Evolutionary conservation across 2,888 invertebrate species (phyloP).

Genomic region (Hipparchia sbordonii): DNA sequence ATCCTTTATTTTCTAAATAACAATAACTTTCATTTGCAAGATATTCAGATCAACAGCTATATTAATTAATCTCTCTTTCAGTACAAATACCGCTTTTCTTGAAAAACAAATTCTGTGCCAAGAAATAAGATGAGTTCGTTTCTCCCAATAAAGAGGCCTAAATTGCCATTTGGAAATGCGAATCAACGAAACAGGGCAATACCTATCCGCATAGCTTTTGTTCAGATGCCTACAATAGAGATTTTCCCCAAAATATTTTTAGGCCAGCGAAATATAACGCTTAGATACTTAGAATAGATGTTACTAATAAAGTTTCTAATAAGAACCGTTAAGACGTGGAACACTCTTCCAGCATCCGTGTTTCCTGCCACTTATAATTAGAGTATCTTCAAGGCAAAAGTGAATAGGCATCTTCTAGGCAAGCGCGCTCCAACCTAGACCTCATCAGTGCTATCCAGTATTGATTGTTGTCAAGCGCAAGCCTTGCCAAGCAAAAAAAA

Average conservation of each 20-base stretch:
- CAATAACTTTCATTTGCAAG: background rate
- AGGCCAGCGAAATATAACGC: too few species aligned
- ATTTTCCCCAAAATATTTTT: background rate
- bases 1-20: background rate
- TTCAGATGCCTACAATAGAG: background rate
- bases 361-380: too few species aligned
- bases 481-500: too few species aligned
- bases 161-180: slow-evolving; percentile 13
- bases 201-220: slow-evolving; percentile 4
- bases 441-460: too few species aligned
- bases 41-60: background rate
- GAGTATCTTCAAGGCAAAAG: too few species aligned
- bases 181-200: slow-evolving; percentile 13
- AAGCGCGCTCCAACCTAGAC: too few species aligned
- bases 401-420: too few species aligned
- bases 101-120: slow-evolving; percentile 12
- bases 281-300: too few species aligned
- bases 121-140: slow-evolving; percentile 15
- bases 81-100: background rate
- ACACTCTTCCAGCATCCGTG: too few species aligned
- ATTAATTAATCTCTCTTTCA: slow-evolving; percentile 3
- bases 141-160: slow-evolving; percentile 1
- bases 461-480: too few species aligned
- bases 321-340: too few species aligned
- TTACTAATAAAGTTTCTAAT: too few species aligned